Percentiles rank a stretch among this genome's conserved stretches.
These are phyloP conservation scores for Bradypodion ventrale DNA, from an alignment of 2,797 vertebrate genomes.

Conservation along the genomic window DNA sequence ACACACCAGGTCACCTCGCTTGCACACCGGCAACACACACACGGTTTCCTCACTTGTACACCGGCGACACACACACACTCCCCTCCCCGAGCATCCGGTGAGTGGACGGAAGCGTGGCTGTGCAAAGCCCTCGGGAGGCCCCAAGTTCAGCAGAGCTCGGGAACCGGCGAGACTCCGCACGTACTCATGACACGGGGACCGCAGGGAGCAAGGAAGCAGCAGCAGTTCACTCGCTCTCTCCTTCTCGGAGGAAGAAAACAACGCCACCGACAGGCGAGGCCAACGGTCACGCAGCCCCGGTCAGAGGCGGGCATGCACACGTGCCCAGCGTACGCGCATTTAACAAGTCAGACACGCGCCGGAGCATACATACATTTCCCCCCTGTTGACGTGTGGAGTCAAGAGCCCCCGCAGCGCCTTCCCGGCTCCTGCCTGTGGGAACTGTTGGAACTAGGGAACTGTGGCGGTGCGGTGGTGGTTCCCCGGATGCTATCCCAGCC, in stretches of 20 bases:
- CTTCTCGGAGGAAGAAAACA: background rate
- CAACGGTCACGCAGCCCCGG: background rate
- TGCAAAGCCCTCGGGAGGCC: too few relatives aligned
- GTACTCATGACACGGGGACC: background rate
- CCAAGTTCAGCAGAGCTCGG: background rate
- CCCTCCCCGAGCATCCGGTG: too few relatives aligned
- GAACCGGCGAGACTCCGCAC: background rate
- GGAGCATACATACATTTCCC: background rate
- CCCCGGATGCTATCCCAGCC: background rate
- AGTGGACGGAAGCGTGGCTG: too few relatives aligned
- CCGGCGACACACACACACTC: too few relatives aligned
- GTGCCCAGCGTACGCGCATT: background rate
- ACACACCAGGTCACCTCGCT: background rate
- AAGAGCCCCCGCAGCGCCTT: background rate
- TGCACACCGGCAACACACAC: too few relatives aligned
- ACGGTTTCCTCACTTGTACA: too few relatives aligned
- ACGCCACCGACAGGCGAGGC: background rate
- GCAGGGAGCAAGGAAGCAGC: too few relatives aligned
- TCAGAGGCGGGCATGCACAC: background rate
- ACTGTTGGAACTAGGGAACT: background rate
- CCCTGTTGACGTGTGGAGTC: background rate
- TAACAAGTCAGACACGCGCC: background rate
- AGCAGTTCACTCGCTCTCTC: too few relatives aligned
- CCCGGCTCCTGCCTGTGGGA: too few relatives aligned
- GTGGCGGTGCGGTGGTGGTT: too few relatives aligned